These are phyloP conservation scores for Diplazon laetatorius DNA, from an alignment of 2,888 invertebrate genomes.

Conservation along the genomic window DNA sequence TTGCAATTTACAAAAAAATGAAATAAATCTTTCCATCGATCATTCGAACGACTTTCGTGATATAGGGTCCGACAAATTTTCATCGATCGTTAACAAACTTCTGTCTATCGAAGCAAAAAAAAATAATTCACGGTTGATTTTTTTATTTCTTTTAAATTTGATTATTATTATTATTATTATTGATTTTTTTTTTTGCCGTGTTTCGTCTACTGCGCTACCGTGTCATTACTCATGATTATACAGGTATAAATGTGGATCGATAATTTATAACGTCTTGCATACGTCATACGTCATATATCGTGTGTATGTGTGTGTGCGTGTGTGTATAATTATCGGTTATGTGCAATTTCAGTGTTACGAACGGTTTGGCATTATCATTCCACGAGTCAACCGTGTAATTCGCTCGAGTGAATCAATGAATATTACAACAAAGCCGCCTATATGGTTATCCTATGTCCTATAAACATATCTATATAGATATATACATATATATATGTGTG, in stretches of 20 bases:
- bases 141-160: too few species aligned
- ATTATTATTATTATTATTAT: too few species aligned
- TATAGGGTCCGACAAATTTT: too few species aligned
- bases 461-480: neutral
- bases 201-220: neutral
- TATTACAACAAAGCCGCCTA: constrained; percentile 16
- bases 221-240: constrained; percentile 10
- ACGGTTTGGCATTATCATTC: constrained; percentile 8
- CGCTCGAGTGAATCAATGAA: constrained; percentile 16
- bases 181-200: neutral
- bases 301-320: neutral
- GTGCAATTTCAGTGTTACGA: too few species aligned
- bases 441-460: constrained; percentile 5
- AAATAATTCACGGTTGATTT: too few species aligned
- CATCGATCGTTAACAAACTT: too few species aligned
- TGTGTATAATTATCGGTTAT: constrained; percentile 15
- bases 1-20: too few species aligned
- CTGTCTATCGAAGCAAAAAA: neutral
- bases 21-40: too few species aligned
- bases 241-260: neutral
- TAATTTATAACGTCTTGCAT: neutral
- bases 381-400: constrained; percentile 1
- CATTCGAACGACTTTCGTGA: too few species aligned
- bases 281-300: neutral
- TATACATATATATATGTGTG: too few species aligned